Evolutionary conservation across 1,140 invertebrate genomes (phyloP).

Genomic region (Cotesia glomerata): DNA sequence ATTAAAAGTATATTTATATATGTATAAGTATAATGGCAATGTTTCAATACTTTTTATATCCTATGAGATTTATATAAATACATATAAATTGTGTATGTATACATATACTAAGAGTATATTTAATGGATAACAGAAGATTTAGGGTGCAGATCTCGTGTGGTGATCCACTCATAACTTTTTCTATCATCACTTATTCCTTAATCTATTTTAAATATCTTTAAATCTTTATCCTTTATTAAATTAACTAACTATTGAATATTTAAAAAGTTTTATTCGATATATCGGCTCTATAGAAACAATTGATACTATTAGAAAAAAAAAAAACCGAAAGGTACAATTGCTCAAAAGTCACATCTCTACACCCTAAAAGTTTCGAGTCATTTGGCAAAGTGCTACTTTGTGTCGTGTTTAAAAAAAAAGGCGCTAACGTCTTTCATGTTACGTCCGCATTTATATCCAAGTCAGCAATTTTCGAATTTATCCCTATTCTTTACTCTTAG

Average conservation of each 20-base stretch:
- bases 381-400: constrained; percentile 64
- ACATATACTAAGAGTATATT: constrained; percentile 1
- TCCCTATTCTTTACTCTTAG: not conserved
- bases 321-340: constrained; percentile 20
- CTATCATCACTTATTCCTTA: not conserved
- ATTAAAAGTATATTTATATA: no score
- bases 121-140: not conserved
- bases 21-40: no score
- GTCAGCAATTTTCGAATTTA: constrained; percentile 53
- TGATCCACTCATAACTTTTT: constrained; percentile 1
- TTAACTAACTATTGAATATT: not conserved
- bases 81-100: not conserved
- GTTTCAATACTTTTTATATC: no score
- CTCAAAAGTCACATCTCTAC: constrained; percentile 27
- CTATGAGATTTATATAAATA: no score
- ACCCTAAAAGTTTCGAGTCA: constrained; percentile 61
- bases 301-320: not conserved
- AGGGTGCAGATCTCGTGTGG: not conserved
- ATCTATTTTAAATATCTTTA: not conserved
- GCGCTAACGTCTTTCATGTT: constrained; percentile 43
- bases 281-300: not conserved
- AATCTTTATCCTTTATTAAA: constrained; percentile 2
- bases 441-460: constrained; percentile 42
- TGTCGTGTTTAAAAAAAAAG: constrained; percentile 56
- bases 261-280: not conserved